These are phyloP conservation scores for Acrobasis suavella DNA, from an alignment of 2,888 invertebrate genomes.

Conservation along the genomic window DNA sequence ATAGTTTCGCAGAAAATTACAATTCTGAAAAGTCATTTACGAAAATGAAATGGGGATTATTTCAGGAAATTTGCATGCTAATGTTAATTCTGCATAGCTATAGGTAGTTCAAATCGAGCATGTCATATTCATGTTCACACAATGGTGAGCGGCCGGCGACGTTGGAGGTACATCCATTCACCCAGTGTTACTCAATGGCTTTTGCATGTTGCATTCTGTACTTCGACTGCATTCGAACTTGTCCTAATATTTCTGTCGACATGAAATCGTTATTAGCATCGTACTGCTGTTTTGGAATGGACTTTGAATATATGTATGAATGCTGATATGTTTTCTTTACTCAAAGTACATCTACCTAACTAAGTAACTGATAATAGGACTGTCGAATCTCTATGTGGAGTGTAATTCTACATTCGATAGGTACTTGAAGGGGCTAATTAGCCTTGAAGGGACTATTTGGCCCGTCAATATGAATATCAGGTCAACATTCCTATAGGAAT, in stretches of 20 bases:
- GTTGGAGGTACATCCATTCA: conserved; percentile 53
- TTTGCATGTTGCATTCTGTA: conserved; percentile 66
- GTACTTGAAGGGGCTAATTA: too few species aligned
- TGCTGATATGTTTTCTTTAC: background rate
- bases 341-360: too few species aligned
- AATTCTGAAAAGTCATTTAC: conserved; percentile 12
- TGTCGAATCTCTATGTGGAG: too few species aligned
- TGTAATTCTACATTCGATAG: too few species aligned
- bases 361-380: too few species aligned
- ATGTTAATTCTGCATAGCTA: conserved; percentile 29
- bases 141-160: conserved; percentile 42
- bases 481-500: too few species aligned
- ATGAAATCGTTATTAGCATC: conserved; percentile 34
- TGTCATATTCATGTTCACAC: conserved; percentile 49
- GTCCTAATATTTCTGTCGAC: conserved; percentile 43
- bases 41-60: conserved; percentile 11
- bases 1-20: background rate
- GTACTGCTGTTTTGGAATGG: background rate
- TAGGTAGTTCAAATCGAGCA: conserved; percentile 38
- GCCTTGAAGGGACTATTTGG: too few species aligned
- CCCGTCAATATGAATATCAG: too few species aligned
- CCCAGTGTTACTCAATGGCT: conserved; percentile 59
- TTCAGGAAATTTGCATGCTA: conserved; percentile 17
- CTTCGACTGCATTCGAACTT: conserved; percentile 42
- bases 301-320: conserved; percentile 23